These are phyloP conservation scores for Tor tambroides DNA, from an alignment of 2,113 vertebrate genomes.

Conservation along the genomic window DNA sequence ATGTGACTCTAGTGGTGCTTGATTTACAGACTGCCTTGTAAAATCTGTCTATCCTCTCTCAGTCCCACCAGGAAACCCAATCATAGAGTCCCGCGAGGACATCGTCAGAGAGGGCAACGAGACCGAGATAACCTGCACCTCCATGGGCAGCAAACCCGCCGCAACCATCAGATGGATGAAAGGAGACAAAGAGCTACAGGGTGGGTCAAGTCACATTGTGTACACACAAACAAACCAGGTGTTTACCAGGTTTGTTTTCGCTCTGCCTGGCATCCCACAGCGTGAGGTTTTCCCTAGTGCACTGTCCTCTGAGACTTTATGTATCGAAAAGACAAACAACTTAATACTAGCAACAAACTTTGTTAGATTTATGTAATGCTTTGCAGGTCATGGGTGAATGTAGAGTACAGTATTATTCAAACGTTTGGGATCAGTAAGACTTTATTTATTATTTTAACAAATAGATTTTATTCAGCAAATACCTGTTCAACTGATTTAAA, in stretches of 20 bases:
- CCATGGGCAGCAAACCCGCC: slow-evolving; percentile 95
- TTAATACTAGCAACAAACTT: not conserved
- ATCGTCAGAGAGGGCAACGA: slow-evolving; percentile 90
- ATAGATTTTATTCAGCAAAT: not conserved
- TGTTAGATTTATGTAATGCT: not conserved
- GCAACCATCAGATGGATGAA: slow-evolving; percentile 96
- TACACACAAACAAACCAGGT: not conserved
- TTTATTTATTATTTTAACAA: not conserved
- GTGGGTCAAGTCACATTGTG: slow-evolving; percentile 66
- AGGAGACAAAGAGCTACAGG: slow-evolving; percentile 90
- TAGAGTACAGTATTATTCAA: not conserved
- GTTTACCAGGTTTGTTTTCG: not conserved
- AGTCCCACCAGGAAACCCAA: slow-evolving; percentile 95
- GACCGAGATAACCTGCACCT: slow-evolving; percentile 95
- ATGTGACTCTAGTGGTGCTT: not conserved
- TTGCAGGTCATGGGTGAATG: not conserved
- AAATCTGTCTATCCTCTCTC: slow-evolving; percentile 46
- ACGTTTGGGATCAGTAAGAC: no score
- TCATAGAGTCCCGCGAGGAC: slow-evolving; percentile 94
- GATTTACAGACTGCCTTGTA: slow-evolving; percentile 47
- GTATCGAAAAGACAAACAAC: not conserved
- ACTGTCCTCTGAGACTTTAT: not conserved
- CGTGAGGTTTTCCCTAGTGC: not conserved
- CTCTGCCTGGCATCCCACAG: not conserved
- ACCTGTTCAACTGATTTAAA: not conserved